A percentile compares a stretch with the other conserved stretches of the same genome.
Evolutionary conservation across 2,888 invertebrate genomes (phyloP).

Genomic region (Eugnorisma glareosa): DNA sequence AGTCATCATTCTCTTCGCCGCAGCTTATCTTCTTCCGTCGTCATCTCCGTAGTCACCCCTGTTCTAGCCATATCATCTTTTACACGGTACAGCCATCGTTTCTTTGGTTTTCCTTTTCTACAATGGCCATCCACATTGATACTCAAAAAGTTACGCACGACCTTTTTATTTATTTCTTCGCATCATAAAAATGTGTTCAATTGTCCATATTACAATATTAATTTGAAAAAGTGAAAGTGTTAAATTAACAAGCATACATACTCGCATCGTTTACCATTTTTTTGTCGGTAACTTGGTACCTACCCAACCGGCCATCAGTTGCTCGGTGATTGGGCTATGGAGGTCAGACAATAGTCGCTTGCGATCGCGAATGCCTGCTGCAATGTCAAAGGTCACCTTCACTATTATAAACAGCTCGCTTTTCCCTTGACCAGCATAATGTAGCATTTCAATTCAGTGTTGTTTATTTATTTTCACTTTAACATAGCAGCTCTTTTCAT

Average conservation of each 20-base stretch:
- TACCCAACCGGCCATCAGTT: background rate
- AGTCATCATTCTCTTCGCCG: background rate
- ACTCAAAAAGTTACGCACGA: background rate
- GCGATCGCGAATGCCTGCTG: background rate
- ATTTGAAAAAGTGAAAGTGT: background rate
- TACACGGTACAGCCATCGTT: background rate
- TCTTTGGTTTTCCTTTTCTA: background rate
- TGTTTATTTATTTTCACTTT: background rate
- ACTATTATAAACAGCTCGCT: background rate
- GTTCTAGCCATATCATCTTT: background rate
- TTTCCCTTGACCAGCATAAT: constrained; percentile 16
- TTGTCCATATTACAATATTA: too few relatives aligned
- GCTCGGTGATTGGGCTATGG: background rate
- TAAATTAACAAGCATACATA: background rate
- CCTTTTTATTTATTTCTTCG: background rate
- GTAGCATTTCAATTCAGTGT: background rate
- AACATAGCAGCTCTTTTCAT: background rate
- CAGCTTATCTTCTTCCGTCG: background rate
- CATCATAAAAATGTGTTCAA: background rate
- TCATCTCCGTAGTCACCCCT: background rate
- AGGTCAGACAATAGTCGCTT: constrained; percentile 9
- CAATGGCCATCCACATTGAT: background rate
- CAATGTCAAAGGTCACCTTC: background rate
- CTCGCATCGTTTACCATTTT: too few relatives aligned
- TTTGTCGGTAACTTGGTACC: background rate